Evolutionary conservation across 1,140 invertebrate genomes (phyloP).

Genomic region (Drosophila pectinifera): DNA sequence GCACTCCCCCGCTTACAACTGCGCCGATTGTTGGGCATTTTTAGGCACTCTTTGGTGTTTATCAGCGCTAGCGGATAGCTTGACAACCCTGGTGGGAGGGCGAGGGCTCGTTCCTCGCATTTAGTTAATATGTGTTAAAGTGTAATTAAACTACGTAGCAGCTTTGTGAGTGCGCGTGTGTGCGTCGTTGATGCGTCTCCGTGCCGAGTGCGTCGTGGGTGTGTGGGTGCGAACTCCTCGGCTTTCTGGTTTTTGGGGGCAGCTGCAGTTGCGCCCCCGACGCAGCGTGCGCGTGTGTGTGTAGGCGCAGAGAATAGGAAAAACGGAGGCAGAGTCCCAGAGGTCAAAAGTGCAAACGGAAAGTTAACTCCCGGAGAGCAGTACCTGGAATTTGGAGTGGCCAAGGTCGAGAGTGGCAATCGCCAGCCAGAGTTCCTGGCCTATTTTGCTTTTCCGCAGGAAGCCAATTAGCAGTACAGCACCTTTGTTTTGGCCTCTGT

Average conservation of each 20-base stretch:
- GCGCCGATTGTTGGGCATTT: not conserved
- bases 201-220: slow-evolving; percentile 3
- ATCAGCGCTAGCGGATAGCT: not conserved
- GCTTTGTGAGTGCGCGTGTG: slow-evolving; percentile 25
- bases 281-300: slow-evolving; percentile 23
- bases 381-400: not conserved
- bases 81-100: slow-evolving; percentile 34
- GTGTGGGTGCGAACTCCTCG: slow-evolving; percentile 3
- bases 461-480: not conserved
- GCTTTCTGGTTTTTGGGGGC: slow-evolving; percentile 6
- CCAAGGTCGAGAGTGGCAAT: slow-evolving; percentile 5
- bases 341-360: slow-evolving; percentile 74
- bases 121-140: slow-evolving; percentile 42
- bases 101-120: slow-evolving; percentile 30
- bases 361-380: slow-evolving; percentile 5
- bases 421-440: not conserved
- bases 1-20: not conserved
- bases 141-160: slow-evolving; percentile 44
- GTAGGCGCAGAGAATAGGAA: slow-evolving; percentile 20
- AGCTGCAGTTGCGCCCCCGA: slow-evolving; percentile 52
- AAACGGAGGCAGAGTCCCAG: slow-evolving; percentile 45
- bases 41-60: slow-evolving; percentile 19
- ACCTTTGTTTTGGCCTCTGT: slow-evolving; percentile 11
- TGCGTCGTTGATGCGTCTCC: slow-evolving; percentile 18
- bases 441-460: slow-evolving; percentile 10